Evolutionary conservation across 92 coral and sea anemone species (phyloP).

Genomic region (Porites evermanni): DNA sequence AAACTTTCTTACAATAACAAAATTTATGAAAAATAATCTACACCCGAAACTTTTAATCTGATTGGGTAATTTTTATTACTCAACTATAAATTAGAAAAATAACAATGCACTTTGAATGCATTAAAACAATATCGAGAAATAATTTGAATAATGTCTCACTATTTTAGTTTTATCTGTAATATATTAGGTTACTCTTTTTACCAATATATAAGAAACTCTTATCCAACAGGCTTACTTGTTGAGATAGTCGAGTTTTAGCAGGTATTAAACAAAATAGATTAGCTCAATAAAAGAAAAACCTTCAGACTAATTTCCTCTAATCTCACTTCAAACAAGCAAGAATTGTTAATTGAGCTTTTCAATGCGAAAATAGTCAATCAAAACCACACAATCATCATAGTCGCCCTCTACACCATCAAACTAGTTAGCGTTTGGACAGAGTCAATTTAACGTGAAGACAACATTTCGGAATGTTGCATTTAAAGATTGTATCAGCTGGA

Average conservation of each 20-base stretch:
- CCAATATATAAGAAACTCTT: not conserved
- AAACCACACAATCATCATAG: no score
- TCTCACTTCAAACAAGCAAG: no score
- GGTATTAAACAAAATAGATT: not conserved
- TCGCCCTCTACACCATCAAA: not conserved
- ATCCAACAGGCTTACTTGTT: not conserved
- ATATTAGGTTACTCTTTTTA: constrained; percentile 33
- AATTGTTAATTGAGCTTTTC: no score
- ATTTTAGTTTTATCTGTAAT: not conserved
- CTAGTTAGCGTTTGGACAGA: not conserved
- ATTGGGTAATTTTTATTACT: not conserved
- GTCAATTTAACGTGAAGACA: not conserved
- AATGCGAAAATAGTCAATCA: no score
- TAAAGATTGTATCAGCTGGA: not conserved
- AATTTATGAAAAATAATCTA: not conserved
- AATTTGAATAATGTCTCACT: not conserved
- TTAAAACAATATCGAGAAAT: not conserved
- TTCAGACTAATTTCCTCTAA: no score
- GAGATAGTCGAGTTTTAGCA: not conserved
- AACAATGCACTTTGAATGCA: constrained; percentile 18
- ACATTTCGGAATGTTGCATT: not conserved
- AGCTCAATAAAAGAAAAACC: no score
- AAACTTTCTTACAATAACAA: not conserved
- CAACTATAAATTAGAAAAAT: constrained; percentile 6
- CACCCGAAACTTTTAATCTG: not conserved